Percentiles rank a stretch among this genome's conserved stretches.
These are phyloP conservation scores for Betta splendens DNA, from an alignment of 2,797 vertebrate genomes.

Conservation along the genomic window DNA sequence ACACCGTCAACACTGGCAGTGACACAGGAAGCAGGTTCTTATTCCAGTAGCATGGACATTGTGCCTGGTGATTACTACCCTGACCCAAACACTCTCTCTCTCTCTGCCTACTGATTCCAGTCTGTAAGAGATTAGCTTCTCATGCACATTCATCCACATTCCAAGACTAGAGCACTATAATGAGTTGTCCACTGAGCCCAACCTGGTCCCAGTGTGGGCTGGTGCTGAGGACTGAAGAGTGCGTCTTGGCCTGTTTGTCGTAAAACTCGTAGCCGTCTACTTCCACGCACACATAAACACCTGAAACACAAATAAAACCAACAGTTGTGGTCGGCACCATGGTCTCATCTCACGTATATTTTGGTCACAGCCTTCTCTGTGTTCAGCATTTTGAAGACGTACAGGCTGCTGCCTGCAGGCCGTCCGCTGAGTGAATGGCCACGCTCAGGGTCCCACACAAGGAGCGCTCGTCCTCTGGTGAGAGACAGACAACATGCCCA, in stretches of 20 bases:
- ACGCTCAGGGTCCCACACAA: slow-evolving; percentile 78
- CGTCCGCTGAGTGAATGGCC: slow-evolving; percentile 74
- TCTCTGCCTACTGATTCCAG: neutral
- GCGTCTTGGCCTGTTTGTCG: slow-evolving; percentile 74
- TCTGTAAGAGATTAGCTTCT: neutral
- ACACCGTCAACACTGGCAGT: neutral
- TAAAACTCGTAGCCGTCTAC: slow-evolving; percentile 81
- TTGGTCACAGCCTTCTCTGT: neutral
- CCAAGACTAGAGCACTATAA: neutral
- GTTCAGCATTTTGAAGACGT: slow-evolving; percentile 29
- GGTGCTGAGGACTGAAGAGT: slow-evolving; percentile 68
- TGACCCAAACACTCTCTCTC: neutral
- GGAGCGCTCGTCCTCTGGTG: slow-evolving; percentile 36
- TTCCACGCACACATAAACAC: slow-evolving; percentile 77
- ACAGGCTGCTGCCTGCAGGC: slow-evolving; percentile 76
- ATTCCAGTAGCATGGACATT: too few relatives aligned
- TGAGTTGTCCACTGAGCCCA: neutral
- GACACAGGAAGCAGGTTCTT: slow-evolving; percentile 6
- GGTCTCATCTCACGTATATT: neutral
- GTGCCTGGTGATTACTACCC: too few relatives aligned
- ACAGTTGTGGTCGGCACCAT: neutral
- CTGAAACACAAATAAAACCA: slow-evolving; percentile 47
- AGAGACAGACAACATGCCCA: slow-evolving; percentile 23
- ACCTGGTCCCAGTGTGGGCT: slow-evolving; percentile 83
- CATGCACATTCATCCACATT: neutral